These are phyloP conservation scores for Agrochola litura DNA, from an alignment of 2,888 invertebrate genomes.

Conservation along the genomic window DNA sequence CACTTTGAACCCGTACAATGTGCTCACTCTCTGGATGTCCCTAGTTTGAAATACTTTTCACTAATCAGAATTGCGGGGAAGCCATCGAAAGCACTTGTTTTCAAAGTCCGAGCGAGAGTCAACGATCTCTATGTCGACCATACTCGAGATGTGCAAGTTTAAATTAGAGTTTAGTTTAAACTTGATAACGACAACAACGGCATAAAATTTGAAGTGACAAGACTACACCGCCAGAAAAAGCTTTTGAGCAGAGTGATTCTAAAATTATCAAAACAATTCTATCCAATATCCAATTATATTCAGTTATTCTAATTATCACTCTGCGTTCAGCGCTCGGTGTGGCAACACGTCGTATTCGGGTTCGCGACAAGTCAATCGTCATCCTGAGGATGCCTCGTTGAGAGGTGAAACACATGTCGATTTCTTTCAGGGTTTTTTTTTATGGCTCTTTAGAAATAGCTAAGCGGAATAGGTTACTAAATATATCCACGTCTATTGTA, in stretches of 20 bases:
- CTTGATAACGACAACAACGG: conserved; percentile 13
- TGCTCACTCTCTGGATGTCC: conserved; percentile 1
- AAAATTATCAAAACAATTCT: not conserved
- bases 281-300: too few relatives aligned
- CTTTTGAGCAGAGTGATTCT: not conserved
- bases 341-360: too few relatives aligned
- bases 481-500: too few relatives aligned
- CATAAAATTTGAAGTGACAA: conserved; percentile 9
- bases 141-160: conserved; percentile 17
- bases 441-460: too few relatives aligned
- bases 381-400: too few relatives aligned
- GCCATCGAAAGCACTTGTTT: conserved; percentile 34
- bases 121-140: conserved; percentile 26
- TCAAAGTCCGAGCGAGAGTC: conserved; percentile 29
- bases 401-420: too few relatives aligned
- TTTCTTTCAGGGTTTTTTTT: too few relatives aligned
- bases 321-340: too few relatives aligned
- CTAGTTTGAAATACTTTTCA: conserved; percentile 39
- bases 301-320: too few relatives aligned
- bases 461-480: too few relatives aligned
- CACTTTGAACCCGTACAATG: conserved; percentile 9
- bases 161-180: conserved; percentile 22
- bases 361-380: too few relatives aligned
- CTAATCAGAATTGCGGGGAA: conserved; percentile 22
- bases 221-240: not conserved